Conservation (phyloP, 2,797 vertebrate genomes). For the Petrocephalus schoutedeni region DNA sequence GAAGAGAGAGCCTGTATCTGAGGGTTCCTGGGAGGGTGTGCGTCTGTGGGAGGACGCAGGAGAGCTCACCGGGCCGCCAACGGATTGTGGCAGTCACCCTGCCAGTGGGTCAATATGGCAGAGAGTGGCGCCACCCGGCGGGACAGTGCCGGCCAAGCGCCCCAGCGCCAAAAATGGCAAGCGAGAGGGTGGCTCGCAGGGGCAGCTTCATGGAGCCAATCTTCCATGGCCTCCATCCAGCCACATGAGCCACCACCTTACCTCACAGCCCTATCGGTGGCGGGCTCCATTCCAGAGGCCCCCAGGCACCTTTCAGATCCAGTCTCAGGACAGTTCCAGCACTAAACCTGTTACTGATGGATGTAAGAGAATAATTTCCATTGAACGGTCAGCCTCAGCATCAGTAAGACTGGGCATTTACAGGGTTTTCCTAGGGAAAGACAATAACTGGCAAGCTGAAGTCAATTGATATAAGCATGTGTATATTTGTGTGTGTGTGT, state of each 20-base stretch:
- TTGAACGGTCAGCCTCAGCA: background rate
- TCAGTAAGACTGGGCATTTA: background rate
- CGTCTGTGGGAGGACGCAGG: background rate
- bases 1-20: background rate
- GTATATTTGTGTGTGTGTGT: background rate
- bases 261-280: background rate
- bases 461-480: background rate
- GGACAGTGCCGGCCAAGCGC: no score
- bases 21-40: background rate
- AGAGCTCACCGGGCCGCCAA: background rate
- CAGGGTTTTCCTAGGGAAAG: background rate
- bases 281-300: background rate
- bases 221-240: background rate
- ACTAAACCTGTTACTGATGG: background rate
- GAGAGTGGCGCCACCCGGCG: background rate
- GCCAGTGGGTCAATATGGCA: background rate
- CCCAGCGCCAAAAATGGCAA: background rate
- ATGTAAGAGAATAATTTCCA: background rate
- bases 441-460: background rate
- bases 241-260: background rate
- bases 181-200: background rate
- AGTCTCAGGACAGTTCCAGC: background rate
- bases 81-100: background rate
- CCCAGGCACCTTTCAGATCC: background rate
- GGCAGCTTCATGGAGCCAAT: no score